These are phyloP conservation scores for Dryococelus australis DNA, from an alignment of 2,888 invertebrate species.

Conservation along the genomic window DNA sequence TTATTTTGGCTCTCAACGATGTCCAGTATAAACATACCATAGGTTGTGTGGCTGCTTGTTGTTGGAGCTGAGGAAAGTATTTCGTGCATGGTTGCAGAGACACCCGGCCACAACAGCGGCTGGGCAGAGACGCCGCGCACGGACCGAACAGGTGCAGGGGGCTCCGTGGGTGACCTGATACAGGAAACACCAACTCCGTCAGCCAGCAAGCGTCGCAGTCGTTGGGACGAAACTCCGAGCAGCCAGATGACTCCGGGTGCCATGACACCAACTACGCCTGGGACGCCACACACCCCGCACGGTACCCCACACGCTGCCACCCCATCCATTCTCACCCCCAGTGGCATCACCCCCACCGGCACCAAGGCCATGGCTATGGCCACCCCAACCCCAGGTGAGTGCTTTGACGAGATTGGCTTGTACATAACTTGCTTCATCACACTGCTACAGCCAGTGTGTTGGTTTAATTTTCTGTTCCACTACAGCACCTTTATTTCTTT, in stretches of 20 bases:
- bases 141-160: conserved; percentile 77
- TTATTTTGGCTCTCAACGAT: too few relatives aligned
- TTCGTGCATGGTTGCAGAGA: conserved; percentile 67
- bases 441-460: too few relatives aligned
- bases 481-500: too few relatives aligned
- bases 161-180: conserved; percentile 69
- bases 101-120: conserved; percentile 94
- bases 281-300: conserved; percentile 76
- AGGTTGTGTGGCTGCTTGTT: background rate
- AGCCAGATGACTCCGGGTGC: conserved; percentile 59
- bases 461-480: too few relatives aligned
- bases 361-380: conserved; percentile 98
- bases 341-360: conserved; percentile 86
- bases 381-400: conserved; percentile 88
- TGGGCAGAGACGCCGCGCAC: conserved; percentile 99
- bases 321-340: conserved; percentile 77
- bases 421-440: too few relatives aligned
- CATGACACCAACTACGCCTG: conserved; percentile 62
- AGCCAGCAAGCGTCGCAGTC: conserved; percentile 91
- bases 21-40: too few relatives aligned
- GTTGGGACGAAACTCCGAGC: conserved; percentile 99
- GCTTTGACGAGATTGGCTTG: background rate
- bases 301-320: conserved; percentile 75
- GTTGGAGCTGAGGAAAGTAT: background rate
- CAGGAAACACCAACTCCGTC: conserved; percentile 95